phyloP scores from a whole-genome alignment of 2,888 invertebrate genomes.

The Strigamia transsilvanica region DNA sequence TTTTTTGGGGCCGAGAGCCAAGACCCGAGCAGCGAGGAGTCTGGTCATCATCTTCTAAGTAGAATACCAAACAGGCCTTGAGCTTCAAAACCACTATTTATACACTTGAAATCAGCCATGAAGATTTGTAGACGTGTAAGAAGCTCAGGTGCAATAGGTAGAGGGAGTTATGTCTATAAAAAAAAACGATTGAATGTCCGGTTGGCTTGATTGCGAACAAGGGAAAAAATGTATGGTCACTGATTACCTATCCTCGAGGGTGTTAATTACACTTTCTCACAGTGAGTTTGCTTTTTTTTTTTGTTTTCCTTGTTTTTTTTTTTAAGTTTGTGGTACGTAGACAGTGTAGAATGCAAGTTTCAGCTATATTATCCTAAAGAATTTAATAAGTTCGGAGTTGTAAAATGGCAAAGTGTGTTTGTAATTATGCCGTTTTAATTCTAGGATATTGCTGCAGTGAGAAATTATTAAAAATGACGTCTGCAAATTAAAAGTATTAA shows the following conservation, averaged over 20 bases:
- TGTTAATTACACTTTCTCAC: constrained; percentile 5
- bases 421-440: too few species aligned
- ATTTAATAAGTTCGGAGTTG: too few species aligned
- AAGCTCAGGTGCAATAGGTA: not conserved
- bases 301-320: too few species aligned
- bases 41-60: constrained; percentile 21
- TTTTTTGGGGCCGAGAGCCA: constrained; percentile 30
- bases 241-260: constrained; percentile 25
- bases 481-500: too few species aligned
- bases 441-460: too few species aligned
- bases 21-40: not conserved
- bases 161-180: not conserved
- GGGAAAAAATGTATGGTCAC: not conserved
- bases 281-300: not conserved
- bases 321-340: too few species aligned
- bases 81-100: constrained; percentile 15
- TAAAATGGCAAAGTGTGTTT: too few species aligned
- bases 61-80: constrained; percentile 14
- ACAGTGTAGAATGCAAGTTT: too few species aligned
- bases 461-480: too few species aligned
- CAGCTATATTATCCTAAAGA: too few species aligned
- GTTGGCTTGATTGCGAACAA: constrained; percentile 11
- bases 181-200: not conserved
- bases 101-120: constrained; percentile 26
- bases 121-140: constrained; percentile 11